A percentile compares a stretch with the other conserved stretches of the same genome.
phyloP scores from a whole-genome alignment of 1,140 invertebrate species.

The Plutomurus gul region DNA sequence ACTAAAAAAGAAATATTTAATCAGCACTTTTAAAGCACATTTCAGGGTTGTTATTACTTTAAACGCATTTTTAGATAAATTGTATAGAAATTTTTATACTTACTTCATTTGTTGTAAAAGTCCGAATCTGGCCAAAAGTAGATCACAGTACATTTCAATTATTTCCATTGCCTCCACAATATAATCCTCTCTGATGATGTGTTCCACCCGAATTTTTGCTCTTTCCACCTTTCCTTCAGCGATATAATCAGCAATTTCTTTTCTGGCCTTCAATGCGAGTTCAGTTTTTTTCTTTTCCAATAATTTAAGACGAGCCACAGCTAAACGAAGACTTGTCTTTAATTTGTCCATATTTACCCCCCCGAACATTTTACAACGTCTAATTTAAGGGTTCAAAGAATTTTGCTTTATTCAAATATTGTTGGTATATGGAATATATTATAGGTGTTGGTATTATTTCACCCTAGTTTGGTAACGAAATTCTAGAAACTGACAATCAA shows the following conservation, averaged over 20 bases:
- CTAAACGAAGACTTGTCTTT: constrained; percentile 92
- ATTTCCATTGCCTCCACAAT: constrained; percentile 99
- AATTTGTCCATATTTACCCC: too few species aligned
- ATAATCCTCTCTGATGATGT: constrained; percentile 98
- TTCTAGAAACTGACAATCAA: too few species aligned
- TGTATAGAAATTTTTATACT: constrained; percentile 54
- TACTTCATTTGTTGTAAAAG: constrained; percentile 96
- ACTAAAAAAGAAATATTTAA: neutral
- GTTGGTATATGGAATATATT: too few species aligned
- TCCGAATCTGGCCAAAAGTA: constrained; percentile 95
- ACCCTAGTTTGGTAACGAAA: too few species aligned
- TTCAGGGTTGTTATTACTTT: neutral
- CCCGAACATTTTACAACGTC: too few species aligned
- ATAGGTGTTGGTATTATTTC: too few species aligned
- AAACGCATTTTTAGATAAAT: too few species aligned
- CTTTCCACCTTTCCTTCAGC: constrained; percentile 85
- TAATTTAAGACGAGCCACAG: constrained; percentile 90
- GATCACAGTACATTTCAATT: constrained; percentile 98
- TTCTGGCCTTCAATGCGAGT: constrained; percentile 89
- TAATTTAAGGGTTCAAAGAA: too few species aligned
- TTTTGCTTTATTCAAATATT: too few species aligned
- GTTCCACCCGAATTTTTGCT: constrained; percentile 95
- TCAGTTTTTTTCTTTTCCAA: constrained; percentile 99
- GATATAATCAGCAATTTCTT: constrained; percentile 97
- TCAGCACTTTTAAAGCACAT: neutral